Evolutionary conservation across 2,113 vertebrate species (phyloP).

Genomic region (Manacus vitellinus): DNA sequence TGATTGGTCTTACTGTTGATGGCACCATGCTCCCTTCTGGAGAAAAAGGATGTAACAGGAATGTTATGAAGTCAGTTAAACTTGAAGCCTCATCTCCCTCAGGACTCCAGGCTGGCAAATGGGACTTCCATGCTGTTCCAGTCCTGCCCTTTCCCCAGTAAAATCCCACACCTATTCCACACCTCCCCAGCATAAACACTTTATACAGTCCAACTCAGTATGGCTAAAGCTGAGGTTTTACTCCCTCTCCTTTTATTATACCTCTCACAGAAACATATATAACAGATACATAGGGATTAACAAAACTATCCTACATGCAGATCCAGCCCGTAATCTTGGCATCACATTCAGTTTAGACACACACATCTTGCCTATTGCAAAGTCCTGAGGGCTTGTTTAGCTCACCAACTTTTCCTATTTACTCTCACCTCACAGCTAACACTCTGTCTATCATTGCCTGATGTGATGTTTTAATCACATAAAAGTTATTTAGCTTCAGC

Average conservation of each 20-base stretch:
- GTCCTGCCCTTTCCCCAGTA: neutral
- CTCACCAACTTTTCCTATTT: neutral
- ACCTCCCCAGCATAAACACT: neutral
- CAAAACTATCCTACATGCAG: neutral
- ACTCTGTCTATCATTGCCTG: neutral
- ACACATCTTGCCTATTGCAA: neutral
- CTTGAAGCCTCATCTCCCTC: neutral
- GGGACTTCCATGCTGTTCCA: neutral
- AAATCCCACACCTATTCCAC: neutral
- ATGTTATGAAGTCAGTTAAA: neutral
- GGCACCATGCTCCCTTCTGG: neutral
- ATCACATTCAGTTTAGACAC: neutral
- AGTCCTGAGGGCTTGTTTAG: neutral
- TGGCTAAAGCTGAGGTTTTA: accelerated
- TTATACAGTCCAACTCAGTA: neutral
- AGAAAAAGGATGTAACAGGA: neutral
- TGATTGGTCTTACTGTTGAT: neutral
- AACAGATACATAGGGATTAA: neutral
- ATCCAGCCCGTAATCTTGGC: neutral
- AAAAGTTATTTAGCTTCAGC: neutral
- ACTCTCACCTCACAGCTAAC: neutral
- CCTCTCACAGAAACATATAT: neutral
- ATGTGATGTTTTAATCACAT: neutral
- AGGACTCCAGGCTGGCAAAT: neutral
- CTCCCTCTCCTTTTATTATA: neutral